These are phyloP conservation scores for Rousettus madagascariensis DNA, from an alignment of 2,797 vertebrate species.

Conservation along the genomic window DNA sequence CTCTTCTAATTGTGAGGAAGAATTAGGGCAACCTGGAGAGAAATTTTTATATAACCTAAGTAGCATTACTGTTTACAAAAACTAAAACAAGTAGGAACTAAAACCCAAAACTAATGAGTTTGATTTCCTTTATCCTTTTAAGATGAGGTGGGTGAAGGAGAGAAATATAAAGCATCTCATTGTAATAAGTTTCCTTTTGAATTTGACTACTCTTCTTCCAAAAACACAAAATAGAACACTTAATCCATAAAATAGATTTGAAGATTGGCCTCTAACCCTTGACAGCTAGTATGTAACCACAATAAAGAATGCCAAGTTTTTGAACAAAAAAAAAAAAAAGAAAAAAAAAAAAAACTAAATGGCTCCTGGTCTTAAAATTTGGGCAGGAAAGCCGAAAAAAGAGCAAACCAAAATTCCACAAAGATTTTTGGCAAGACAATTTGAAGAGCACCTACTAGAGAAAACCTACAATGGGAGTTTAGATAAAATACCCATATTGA, in stretches of 20 bases:
- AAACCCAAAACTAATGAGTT: neutral
- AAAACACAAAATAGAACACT: slow-evolving; percentile 20
- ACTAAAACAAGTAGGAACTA: neutral
- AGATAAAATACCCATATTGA: neutral
- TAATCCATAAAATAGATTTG: slow-evolving; percentile 32
- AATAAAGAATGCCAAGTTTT: neutral
- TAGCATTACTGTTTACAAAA: neutral
- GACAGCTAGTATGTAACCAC: neutral
- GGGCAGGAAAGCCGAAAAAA: neutral
- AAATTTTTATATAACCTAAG: neutral
- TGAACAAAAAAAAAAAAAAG: neutral
- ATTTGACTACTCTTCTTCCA: neutral
- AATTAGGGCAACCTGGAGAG: neutral
- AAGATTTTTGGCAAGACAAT: neutral
- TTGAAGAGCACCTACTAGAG: neutral
- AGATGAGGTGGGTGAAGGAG: neutral
- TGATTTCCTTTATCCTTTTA: neutral
- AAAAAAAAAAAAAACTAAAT: neutral
- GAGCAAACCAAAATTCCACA: neutral
- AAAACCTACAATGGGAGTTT: neutral
- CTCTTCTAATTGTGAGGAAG: neutral
- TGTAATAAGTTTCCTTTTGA: neutral
- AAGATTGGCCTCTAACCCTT: neutral
- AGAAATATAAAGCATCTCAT: neutral
- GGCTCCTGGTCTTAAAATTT: neutral